These are phyloP conservation scores for Drosophila hamatofila DNA, from an alignment of 2,888 invertebrate genomes.

Conservation along the genomic window DNA sequence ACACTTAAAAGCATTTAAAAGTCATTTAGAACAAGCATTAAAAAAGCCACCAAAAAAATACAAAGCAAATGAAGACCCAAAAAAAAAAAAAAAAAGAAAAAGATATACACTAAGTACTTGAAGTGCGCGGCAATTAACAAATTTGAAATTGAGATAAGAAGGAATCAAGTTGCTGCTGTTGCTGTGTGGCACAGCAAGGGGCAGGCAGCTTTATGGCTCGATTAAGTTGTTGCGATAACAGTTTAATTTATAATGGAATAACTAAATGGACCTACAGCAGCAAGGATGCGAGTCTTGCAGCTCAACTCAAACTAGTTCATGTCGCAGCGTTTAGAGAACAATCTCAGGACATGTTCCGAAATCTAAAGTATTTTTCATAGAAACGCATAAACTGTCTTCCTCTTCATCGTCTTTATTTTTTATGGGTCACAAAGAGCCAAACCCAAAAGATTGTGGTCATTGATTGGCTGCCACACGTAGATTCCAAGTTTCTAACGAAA, in stretches of 20 bases:
- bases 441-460: slow-evolving; percentile 77
- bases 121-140: slow-evolving; percentile 80
- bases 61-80: slow-evolving; percentile 48
- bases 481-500: slow-evolving; percentile 81
- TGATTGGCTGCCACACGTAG: slow-evolving; percentile 74
- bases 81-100: slow-evolving; percentile 51
- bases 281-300: slow-evolving; percentile 48
- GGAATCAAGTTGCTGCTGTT: slow-evolving; percentile 60
- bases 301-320: slow-evolving; percentile 33
- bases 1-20: slow-evolving; percentile 76
- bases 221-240: slow-evolving; percentile 79
- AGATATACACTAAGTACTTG: slow-evolving; percentile 74
- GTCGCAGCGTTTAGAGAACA: slow-evolving; percentile 58
- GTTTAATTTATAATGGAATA: slow-evolving; percentile 76
- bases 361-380: slow-evolving; percentile 48
- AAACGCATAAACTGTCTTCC: slow-evolving; percentile 63
- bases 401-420: slow-evolving; percentile 41
- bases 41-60: slow-evolving; percentile 34
- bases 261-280: slow-evolving; percentile 65
- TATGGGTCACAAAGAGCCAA: slow-evolving; percentile 26
- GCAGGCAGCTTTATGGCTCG: slow-evolving; percentile 65
- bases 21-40: slow-evolving; percentile 72
- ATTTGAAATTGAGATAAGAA: slow-evolving; percentile 71
- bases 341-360: slow-evolving; percentile 48
- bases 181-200: slow-evolving; percentile 23